Evolutionary conservation across 2,113 vertebrate genomes (phyloP).

Genomic region (Anhinga rufa): DNA sequence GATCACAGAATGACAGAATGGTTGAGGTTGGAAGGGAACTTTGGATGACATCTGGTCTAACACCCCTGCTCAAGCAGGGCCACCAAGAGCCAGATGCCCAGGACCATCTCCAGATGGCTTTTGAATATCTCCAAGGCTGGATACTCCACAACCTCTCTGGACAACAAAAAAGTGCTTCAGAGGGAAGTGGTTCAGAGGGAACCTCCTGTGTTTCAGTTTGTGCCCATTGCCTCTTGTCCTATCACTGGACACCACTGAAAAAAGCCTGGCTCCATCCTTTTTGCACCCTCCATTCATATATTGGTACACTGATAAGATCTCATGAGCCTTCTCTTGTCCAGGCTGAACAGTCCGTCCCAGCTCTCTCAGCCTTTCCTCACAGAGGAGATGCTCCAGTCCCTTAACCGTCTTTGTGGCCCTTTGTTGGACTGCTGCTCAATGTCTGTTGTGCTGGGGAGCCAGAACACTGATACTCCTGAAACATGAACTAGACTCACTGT

Average conservation of each 20-base stretch:
- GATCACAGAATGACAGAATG: background rate
- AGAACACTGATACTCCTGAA: background rate
- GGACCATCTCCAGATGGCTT: background rate
- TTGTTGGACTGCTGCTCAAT: background rate
- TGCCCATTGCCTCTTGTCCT: background rate
- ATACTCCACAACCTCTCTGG: background rate
- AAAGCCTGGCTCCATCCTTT: background rate
- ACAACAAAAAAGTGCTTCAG: background rate
- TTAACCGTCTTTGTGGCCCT: background rate
- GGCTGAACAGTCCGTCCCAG: background rate
- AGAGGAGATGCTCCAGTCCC: background rate
- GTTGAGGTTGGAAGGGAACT: background rate
- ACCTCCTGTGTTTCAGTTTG: background rate
- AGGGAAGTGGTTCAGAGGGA: background rate
- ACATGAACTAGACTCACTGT: background rate
- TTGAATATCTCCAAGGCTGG: background rate
- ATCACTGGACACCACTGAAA: background rate
- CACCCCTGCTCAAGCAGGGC: background rate
- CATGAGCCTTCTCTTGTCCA: background rate
- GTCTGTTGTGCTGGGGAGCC: background rate
- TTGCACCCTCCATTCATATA: background rate
- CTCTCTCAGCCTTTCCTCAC: background rate
- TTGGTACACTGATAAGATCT: background rate
- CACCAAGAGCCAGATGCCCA: background rate
- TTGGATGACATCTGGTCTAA: background rate